Evolutionary conservation across 92 coral and sea anemone species (phyloP).

Genomic region (Porites cylindrica): DNA sequence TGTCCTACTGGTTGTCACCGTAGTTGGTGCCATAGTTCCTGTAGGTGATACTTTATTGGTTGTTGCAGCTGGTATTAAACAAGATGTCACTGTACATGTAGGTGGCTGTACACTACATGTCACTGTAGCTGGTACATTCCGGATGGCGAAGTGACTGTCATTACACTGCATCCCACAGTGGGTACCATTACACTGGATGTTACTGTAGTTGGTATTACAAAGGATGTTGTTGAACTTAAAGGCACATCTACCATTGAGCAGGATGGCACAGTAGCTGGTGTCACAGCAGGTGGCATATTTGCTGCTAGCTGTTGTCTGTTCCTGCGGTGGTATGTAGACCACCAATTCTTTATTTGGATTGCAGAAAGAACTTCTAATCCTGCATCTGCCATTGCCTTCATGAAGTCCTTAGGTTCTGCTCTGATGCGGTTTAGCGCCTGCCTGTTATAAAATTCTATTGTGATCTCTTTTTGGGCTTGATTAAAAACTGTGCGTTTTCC

Average conservation of each 20-base stretch:
- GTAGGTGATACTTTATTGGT: not conserved
- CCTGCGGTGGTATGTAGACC: conserved; percentile 35
- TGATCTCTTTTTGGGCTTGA: conserved; percentile 30
- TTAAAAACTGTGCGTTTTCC: conserved; percentile 5
- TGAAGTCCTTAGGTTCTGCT: conserved; percentile 33
- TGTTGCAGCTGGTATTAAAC: not conserved
- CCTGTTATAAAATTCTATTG: conserved; percentile 33
- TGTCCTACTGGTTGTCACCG: not conserved
- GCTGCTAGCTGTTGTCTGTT: not conserved
- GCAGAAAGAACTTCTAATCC: conserved; percentile 20
- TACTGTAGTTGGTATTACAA: not conserved
- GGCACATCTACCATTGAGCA: too few species aligned
- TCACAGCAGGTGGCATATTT: not conserved
- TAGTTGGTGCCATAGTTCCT: not conserved
- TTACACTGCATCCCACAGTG: not conserved
- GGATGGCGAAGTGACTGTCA: not conserved
- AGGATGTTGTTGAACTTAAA: not conserved
- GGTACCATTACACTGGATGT: not conserved
- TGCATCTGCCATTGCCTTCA: conserved; percentile 32
- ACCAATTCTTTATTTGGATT: conserved; percentile 8
- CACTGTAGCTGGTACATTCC: not conserved
- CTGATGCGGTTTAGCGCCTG: conserved; percentile 27
- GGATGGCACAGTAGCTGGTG: not conserved
- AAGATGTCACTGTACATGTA: not conserved
- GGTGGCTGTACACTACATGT: not conserved